phyloP scores from a whole-genome alignment of 1,140 invertebrate genomes.

The Pseudomyrmex pallidus region DNA sequence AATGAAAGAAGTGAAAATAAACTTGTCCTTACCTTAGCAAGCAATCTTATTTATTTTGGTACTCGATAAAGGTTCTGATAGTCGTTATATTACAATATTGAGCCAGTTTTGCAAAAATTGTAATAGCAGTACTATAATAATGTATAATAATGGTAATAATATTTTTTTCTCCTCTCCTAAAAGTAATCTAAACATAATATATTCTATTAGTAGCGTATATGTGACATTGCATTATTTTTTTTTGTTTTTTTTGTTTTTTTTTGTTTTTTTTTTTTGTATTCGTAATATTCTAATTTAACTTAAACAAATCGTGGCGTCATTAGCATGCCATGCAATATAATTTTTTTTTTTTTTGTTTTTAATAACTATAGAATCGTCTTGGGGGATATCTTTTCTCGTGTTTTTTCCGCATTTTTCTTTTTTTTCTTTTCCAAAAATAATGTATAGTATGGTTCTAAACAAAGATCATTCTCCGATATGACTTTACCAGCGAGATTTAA shows the following conservation, averaged over 20 bases:
- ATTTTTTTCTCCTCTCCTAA: conserved; percentile 75
- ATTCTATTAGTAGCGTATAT: conserved; percentile 67
- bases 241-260: too few relatives aligned
- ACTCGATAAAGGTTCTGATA: conserved; percentile 80
- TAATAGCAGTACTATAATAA: conserved; percentile 80
- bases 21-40: conserved; percentile 78
- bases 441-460: conserved; percentile 20
- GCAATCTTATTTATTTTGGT: conserved; percentile 84
- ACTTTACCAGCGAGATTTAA: conserved; percentile 13
- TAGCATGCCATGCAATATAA: conserved; percentile 64
- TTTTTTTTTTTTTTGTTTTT: conserved; percentile 59
- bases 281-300: conserved; percentile 81
- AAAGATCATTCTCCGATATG: conserved; percentile 25
- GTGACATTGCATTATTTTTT: conserved; percentile 69
- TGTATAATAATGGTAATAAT: conserved; percentile 78
- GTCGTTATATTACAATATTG: conserved; percentile 84
- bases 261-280: conserved; percentile 64
- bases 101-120: conserved; percentile 83
- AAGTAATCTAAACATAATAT: conserved; percentile 83
- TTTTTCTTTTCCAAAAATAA: conserved; percentile 33
- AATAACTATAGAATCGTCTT: conserved; percentile 60
- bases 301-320: conserved; percentile 76
- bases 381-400: conserved; percentile 27
- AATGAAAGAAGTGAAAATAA: conserved; percentile 57
- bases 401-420: not conserved